phyloP scores from a whole-genome alignment of 2,888 invertebrate genomes.

The Hecatera dysodea region DNA sequence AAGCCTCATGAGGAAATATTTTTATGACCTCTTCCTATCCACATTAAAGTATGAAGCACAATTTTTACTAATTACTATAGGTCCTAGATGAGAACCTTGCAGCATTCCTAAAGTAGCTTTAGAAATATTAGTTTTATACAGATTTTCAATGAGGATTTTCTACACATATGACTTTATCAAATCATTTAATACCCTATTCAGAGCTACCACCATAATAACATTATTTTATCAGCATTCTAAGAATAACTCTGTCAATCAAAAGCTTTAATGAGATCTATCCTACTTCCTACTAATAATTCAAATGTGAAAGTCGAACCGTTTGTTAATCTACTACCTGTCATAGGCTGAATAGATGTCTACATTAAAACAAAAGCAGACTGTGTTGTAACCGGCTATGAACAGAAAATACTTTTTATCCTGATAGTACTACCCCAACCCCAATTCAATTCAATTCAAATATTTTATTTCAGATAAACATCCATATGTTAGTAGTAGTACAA shows the following conservation, averaged over 20 bases:
- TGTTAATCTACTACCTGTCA: neutral
- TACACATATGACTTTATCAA: neutral
- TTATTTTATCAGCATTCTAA: neutral
- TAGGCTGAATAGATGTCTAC: neutral
- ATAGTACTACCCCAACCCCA: too few species aligned
- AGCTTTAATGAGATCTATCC: neutral
- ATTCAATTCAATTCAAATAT: too few species aligned
- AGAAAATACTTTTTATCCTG: neutral
- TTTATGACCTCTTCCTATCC: neutral
- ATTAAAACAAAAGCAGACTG: too few species aligned
- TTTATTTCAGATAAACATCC: too few species aligned
- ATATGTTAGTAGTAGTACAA: too few species aligned
- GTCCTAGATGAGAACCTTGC: slow-evolving; percentile 9
- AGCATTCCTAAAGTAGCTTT: neutral
- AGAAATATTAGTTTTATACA: neutral
- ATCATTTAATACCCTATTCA: neutral
- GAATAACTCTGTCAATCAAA: slow-evolving; percentile 16
- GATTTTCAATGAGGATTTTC: neutral
- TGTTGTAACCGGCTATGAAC: too few species aligned
- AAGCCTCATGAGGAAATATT: neutral
- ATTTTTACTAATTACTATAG: neutral
- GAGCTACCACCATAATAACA: neutral
- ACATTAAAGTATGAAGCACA: neutral
- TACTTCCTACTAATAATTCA: neutral
- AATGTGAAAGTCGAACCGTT: neutral